phyloP scores from a whole-genome alignment of 2,797 vertebrate species.

The Distichodus sexfasciatus region DNA sequence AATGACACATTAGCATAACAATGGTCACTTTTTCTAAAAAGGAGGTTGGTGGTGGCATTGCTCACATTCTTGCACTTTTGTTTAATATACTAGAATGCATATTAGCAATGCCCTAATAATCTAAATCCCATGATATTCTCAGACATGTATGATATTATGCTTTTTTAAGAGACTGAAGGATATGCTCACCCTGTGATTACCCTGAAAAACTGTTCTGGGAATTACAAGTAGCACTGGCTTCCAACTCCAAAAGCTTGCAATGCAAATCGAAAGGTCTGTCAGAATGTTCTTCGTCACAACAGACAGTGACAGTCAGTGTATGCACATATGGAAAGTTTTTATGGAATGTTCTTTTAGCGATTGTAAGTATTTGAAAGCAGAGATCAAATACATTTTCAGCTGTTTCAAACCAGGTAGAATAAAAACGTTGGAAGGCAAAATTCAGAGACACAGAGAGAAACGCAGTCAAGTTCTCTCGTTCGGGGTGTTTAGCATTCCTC shows the following conservation, averaged over 20 bases:
- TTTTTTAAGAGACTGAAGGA: slow-evolving; percentile 1
- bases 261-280: background rate
- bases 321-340: background rate
- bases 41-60: background rate
- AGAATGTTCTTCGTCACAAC: background rate
- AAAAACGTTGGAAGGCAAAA: background rate
- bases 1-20: slow-evolving; percentile 22
- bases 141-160: background rate
- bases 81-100: background rate
- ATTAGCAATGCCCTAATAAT: background rate
- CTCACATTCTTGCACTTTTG: background rate
- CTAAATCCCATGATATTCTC: background rate
- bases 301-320: background rate
- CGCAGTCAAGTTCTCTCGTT: slow-evolving; percentile 41
- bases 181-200: background rate
- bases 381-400: slow-evolving; percentile 35
- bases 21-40: slow-evolving; percentile 4
- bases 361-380: background rate
- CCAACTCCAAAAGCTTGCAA: background rate
- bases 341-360: background rate
- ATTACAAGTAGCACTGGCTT: slow-evolving; percentile 30
- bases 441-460: slow-evolving; percentile 12
- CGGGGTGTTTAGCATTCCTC: slow-evolving; percentile 52
- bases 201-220: slow-evolving; percentile 9
- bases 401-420: slow-evolving; percentile 15